Percentiles rank a stretch among this genome's conserved stretches.
Evolutionary conservation across 1,140 invertebrate species (phyloP).

Genomic region (Bombus ignitus): DNA sequence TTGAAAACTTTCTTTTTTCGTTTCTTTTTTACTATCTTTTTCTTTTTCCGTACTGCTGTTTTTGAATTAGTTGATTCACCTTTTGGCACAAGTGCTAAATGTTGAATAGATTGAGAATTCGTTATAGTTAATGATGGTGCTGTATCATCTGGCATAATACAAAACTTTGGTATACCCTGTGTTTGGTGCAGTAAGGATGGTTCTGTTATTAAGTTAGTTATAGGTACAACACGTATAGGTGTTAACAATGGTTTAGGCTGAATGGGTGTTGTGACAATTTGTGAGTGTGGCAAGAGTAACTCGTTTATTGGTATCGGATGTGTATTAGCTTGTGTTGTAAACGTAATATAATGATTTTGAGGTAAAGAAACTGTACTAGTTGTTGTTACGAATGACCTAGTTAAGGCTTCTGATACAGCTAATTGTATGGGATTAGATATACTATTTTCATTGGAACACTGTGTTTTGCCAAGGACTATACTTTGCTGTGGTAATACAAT

Average conservation of each 20-base stretch:
- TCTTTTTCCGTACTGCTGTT: neutral
- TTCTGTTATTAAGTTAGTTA: constrained; percentile 75
- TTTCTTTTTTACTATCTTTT: constrained; percentile 13
- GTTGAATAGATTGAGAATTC: constrained; percentile 21
- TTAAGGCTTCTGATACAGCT: neutral
- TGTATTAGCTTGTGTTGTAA: constrained; percentile 49
- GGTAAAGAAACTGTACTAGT: constrained; percentile 1
- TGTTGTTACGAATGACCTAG: neutral
- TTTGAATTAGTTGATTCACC: neutral
- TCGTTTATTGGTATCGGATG: constrained; percentile 69
- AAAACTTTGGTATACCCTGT: constrained; percentile 78
- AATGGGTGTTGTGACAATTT: constrained; percentile 53
- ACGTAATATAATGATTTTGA: constrained; percentile 43
- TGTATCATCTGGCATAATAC: constrained; percentile 74
- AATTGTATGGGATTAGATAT: neutral
- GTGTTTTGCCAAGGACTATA: constrained; percentile 29
- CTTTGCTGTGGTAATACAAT: constrained; percentile 67
- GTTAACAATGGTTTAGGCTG: constrained; percentile 71
- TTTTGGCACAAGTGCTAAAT: constrained; percentile 13
- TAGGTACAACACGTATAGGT: constrained; percentile 77
- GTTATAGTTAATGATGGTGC: constrained; percentile 15
- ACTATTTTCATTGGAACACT: neutral
- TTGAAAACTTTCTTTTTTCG: constrained; percentile 69
- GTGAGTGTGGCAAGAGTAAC: constrained; percentile 63
- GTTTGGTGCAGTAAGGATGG: constrained; percentile 77